Evolutionary conservation across 35 echinoderm and acorn worm genomes (phyloP), one percentile per base, ranked within the genome.

Genomic region (Ptychodera flava): DNA sequence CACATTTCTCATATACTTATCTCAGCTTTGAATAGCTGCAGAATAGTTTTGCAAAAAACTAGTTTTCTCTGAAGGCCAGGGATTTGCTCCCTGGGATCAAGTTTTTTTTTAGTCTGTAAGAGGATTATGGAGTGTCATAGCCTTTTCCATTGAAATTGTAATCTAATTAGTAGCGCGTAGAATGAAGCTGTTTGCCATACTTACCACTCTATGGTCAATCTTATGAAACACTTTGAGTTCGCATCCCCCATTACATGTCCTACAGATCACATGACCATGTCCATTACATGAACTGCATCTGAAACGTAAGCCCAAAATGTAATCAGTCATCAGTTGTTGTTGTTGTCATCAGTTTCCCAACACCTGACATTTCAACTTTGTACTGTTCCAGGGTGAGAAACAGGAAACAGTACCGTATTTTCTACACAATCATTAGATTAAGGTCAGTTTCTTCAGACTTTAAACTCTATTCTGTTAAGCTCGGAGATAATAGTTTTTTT

Each of bases 141-240:
- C n/a, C n/a, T n/a, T n/a, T n/a, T n/a, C n/a, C n/a, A n/a, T n/a
- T n/a, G n/a, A n/a, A n/a, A n/a, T n/a, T n/a, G n/a, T n/a, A n/a
- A n/a, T n/a, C n/a, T n/a, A n/a, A n/a, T n/a, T n/a, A n/a, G n/a
- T n/a, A 64, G 22, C 45, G 22, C 6, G 45, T 12, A 64, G 45
- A 22, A 64, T 12, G 22, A 22, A 64, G 45, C 22, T 64, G 22
- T 64, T 22, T 64, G 45, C 45, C 30, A 30, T 12, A 91, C 90
- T 78, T 91, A 97, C 94, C 94, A 97, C 37, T 83, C 85, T 1
- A 91, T 78, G 32, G 89, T 85, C 29, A 97, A 82, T 77, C 90
- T 90, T 45, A 97, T 97, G 81, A 83, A 97, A 36, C 76, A 91
- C 78, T 97, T n/a, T 97, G 31, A 97, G 81, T 36, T 85, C 89